Evolutionary conservation across 2,113 vertebrate genomes (phyloP), one percentile per base, ranked within the genome.

Genomic region (Pao palembangensis): DNA sequence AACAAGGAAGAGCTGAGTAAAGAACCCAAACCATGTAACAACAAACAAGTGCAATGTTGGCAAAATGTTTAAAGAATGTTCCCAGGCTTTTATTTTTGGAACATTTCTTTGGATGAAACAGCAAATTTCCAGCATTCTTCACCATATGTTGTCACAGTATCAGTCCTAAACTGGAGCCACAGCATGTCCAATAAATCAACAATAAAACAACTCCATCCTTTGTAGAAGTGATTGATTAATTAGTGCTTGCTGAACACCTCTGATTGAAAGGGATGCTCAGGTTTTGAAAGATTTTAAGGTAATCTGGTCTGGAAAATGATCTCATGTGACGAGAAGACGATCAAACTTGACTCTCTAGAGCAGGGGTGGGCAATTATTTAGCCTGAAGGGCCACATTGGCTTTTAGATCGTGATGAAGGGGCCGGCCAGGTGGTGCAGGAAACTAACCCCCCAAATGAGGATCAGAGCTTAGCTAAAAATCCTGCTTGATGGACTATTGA

Each of bases 291-390:
- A 57, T 55, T 19, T 51, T 54, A 44, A 42, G 43, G 17, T 63
- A 19, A 17, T 38, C 4, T 1, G 4, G 41, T 56, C 42, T 62
- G 55, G 20, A 31, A 42, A 28, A 3, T 50, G 67, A 64, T 63
- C 71, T 48, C 59, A 60, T 49, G 58, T 63, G 59, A 75, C 20
- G 0, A 2, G n/a, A n/a, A n/a, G n/a, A n/a, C n/a, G n/a, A n/a
- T n/a, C n/a, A n/a, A n/a, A n/a, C n/a, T n/a, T n/a, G n/a, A n/a
- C n/a, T n/a, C n/a, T n/a, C n/a, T n/a, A n/a, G n/a, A n/a, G n/a
- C n/a, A n/a, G n/a, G n/a, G n/a, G n/a, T n/a, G n/a, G n/a, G n/a
- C n/a, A n/a, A n/a, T n/a, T n/a, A n/a, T n/a, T n/a, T n/a, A n/a
- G n/a, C n/a, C n/a, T n/a, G n/a, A n/a, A n/a, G n/a, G n/a, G n/a